These are phyloP conservation scores for Galerucella nymphaeae DNA, from an alignment of 2,888 invertebrate species.

Conservation along the genomic window DNA sequence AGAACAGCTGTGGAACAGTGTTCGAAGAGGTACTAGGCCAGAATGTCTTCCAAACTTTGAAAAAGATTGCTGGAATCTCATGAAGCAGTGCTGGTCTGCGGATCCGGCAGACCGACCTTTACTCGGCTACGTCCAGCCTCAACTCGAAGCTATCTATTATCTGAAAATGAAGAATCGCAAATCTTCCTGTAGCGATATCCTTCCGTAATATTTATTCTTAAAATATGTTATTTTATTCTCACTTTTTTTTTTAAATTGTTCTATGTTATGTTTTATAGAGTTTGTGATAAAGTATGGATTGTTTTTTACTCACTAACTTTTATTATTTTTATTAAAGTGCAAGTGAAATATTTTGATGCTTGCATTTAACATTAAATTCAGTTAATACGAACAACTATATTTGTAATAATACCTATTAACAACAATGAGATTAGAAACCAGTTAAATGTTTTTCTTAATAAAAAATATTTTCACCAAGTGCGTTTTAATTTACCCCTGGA, in stretches of 20 bases:
- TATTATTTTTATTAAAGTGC: conserved; percentile 12
- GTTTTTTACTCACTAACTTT: conserved; percentile 28
- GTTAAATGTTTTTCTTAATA: conserved; percentile 2
- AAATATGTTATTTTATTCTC: not conserved
- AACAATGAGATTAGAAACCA: conserved; percentile 3
- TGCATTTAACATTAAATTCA: not conserved
- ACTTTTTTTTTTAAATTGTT: conserved; percentile 16
- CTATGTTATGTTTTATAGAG: conserved; percentile 15
- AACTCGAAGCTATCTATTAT: conserved; percentile 69
- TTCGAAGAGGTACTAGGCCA: conserved; percentile 83
- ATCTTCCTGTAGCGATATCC: not conserved
- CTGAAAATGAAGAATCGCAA: conserved; percentile 25
- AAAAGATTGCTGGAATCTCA: conserved; percentile 83
- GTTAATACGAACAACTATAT: conserved; percentile 3
- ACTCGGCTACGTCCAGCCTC: conserved; percentile 81
- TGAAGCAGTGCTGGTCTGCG: conserved; percentile 86
- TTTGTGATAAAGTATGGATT: conserved; percentile 16
- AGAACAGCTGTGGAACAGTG: conserved; percentile 87
- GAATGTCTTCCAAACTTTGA: conserved; percentile 81
- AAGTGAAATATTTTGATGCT: conserved; percentile 11
- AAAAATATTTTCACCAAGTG: conserved; percentile 22
- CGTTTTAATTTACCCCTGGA: not conserved
- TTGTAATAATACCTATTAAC: conserved; percentile 11
- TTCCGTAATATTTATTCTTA: conserved; percentile 9
- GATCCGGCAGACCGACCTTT: conserved; percentile 79